Evolutionary conservation across 1,140 invertebrate genomes (phyloP), one percentile per base, ranked within the genome.

Genomic region (Drosophila quadrilineata): DNA sequence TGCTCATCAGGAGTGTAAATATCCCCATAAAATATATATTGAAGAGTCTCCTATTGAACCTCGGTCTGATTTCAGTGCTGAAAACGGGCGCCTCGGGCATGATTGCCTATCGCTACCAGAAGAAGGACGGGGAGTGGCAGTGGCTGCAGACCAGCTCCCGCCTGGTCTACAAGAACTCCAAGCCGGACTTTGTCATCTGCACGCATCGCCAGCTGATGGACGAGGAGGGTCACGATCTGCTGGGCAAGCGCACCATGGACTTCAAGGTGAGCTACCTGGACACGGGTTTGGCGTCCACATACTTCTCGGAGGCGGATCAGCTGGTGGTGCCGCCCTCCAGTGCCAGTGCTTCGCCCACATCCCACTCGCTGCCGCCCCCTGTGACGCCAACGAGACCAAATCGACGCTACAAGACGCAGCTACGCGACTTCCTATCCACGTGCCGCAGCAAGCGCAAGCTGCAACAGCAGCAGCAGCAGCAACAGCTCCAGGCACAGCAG

Each of bases 191-290:
- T 90, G 97, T 99, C 57, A 98, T 99, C 59, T 98, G 96, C 89
- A 99, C 97, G 24, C 98, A 99, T 91, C 93, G 98, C 68, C 98
- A 98, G 41, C 93, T 99, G 3, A 99, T 99, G 98, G 98, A 99
- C 89, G 98, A 99, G 91, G 98, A 99, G 92, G 98, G 98, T 8
- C 93, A 97, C 50, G 98, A 99, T 91, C 91, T 99, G 24, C 92
- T 98, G 5, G 97, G 97, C 4, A 99, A 99, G 90, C 93, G 98
- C 52, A 99, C 98, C 0, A 99, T 98, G 96, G 98, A 99, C 90
- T 99, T 99, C 88, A 99, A 99, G 93, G 97, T 90, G 8, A 98
- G 97, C 79, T 99, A 99, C 89, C 91, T 98, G 74, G 97, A 98
- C 82, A 96, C 96, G 0, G 96, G 96, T 1, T 91, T 98, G 38